Conservation (phyloP, 2,797 vertebrate species). For the Lycodopsis pacificus region DNA sequence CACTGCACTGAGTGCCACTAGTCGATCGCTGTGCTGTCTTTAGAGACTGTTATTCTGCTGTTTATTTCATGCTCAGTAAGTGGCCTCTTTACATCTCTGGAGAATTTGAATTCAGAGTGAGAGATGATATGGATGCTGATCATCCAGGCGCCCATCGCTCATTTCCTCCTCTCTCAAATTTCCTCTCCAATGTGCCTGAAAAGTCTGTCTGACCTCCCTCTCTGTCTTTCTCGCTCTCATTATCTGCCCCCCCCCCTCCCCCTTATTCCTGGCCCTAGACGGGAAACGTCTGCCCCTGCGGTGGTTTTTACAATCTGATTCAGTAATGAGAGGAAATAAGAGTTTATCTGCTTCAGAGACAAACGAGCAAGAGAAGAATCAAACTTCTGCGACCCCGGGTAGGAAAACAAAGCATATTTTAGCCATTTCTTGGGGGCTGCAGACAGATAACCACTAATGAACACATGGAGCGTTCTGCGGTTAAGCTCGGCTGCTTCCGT, state of each 20-base stretch:
- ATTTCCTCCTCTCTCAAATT: constrained; percentile 4
- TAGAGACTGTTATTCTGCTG: background rate
- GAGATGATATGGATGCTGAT: constrained; percentile 3
- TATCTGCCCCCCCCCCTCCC: background rate
- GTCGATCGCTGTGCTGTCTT: constrained; percentile 8
- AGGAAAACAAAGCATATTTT: constrained; percentile 42
- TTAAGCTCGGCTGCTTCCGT: constrained; percentile 16
- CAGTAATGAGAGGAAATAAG: constrained; percentile 64
- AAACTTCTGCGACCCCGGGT: constrained; percentile 18
- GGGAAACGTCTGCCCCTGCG: constrained; percentile 30
- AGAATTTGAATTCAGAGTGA: constrained; percentile 11
- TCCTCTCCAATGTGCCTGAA: background rate
- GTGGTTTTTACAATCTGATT: constrained; percentile 51
- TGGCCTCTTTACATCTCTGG: background rate
- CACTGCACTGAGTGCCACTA: constrained; percentile 4
- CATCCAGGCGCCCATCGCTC: background rate
- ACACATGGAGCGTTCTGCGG: background rate
- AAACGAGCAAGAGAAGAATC: constrained; percentile 39
- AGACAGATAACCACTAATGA: constrained; percentile 44
- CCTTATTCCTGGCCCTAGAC: background rate
- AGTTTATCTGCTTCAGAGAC: constrained; percentile 57
- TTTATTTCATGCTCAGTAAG: constrained; percentile 16
- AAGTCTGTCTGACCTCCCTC: constrained; percentile 12
- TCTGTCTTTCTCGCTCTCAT: background rate
- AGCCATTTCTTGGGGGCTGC: constrained; percentile 23